phyloP scores from a whole-genome alignment of 92 coral and sea anemone species.

The Paramuricea clavata region DNA sequence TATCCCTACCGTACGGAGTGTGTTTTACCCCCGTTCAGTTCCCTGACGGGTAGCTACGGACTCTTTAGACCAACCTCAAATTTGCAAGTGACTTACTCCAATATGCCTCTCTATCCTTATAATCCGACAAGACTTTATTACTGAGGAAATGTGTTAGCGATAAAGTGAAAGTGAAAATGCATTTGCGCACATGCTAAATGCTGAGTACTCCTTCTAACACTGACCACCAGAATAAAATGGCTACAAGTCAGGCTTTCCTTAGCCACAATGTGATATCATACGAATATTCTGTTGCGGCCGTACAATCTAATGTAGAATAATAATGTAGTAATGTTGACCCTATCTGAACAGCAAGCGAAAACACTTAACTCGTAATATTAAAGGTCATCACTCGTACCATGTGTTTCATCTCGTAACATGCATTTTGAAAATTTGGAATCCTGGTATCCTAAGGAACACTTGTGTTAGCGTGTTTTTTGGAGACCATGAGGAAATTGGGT shows the following conservation, averaged over 20 bases:
- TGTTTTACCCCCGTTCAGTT: constrained; percentile 42
- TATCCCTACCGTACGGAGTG: constrained; percentile 64
- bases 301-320: too few relatives aligned
- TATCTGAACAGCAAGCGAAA: too few relatives aligned
- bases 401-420: too few relatives aligned
- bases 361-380: too few relatives aligned
- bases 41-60: constrained; percentile 64
- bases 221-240: too few relatives aligned
- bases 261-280: background rate
- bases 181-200: background rate
- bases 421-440: too few relatives aligned
- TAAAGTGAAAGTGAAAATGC: background rate
- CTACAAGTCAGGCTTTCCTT: background rate
- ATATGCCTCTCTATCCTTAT: constrained; percentile 86
- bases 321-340: too few relatives aligned
- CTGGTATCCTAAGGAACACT: too few relatives aligned
- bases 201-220: too few relatives aligned
- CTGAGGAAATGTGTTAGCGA: background rate
- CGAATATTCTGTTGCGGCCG: background rate
- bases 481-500: constrained; percentile 10
- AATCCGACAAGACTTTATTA: constrained; percentile 37
- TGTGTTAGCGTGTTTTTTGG: background rate
- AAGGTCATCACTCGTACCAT: too few relatives aligned
- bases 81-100: constrained; percentile 87
- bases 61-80: constrained; percentile 91